Percentiles rank a stretch among this genome's conserved stretches.
phyloP scores from a whole-genome alignment of 1,140 invertebrate genomes.

The Hylaeus volcanicus region DNA sequence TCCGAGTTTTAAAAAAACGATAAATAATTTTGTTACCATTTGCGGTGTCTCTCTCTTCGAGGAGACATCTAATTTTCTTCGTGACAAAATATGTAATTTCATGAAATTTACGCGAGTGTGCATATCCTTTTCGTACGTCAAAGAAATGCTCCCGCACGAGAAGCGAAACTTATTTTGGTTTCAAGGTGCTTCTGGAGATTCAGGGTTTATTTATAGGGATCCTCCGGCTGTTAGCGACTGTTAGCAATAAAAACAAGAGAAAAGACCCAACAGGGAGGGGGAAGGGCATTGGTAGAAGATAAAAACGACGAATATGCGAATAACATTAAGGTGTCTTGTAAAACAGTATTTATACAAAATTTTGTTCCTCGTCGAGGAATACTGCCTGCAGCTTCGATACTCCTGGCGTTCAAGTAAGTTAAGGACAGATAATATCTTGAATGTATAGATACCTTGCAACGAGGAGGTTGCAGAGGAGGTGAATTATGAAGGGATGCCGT shows the following conservation, averaged over 20 bases:
- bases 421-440: not conserved
- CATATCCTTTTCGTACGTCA: constrained; percentile 8
- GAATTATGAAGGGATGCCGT: constrained; percentile 72
- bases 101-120: not conserved
- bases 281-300: constrained; percentile 12
- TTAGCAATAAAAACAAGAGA: constrained; percentile 55
- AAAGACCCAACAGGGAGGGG: constrained; percentile 17
- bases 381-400: too few species aligned
- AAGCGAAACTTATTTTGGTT: constrained; percentile 70
- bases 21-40: not conserved
- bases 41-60: not conserved
- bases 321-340: not conserved
- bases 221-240: constrained; percentile 58
- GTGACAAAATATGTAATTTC: not conserved
- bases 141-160: constrained; percentile 44
- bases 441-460: constrained; percentile 60
- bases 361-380: too few species aligned
- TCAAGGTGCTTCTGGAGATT: constrained; percentile 63
- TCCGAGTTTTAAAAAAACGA: too few species aligned
- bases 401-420: too few species aligned
- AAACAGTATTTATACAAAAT: too few species aligned
- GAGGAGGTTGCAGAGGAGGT: constrained; percentile 52
- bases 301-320: constrained; percentile 26
- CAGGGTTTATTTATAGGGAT: constrained; percentile 71
- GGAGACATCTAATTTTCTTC: not conserved